Conservation (phyloP, 2,113 vertebrate species). For the Antechinus flavipes region DNA sequence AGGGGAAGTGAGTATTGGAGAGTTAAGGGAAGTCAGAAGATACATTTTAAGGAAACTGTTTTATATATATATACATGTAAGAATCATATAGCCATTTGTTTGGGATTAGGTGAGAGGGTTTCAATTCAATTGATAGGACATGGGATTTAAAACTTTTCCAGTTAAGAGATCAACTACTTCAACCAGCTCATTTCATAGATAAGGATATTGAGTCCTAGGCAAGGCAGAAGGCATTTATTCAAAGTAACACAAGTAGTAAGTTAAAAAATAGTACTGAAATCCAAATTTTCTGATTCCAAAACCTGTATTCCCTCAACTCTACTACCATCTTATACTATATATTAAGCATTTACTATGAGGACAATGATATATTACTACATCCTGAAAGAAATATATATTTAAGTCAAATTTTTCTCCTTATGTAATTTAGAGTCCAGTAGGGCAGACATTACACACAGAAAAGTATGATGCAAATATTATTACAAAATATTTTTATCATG, state of each 20-base stretch:
- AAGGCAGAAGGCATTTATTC: background rate
- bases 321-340: conserved; percentile 23
- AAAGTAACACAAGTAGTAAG: background rate
- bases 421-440: background rate
- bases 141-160: background rate
- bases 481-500: background rate
- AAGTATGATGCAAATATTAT: background rate
- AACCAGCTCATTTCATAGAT: background rate
- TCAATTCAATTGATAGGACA: conserved; percentile 35
- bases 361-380: background rate
- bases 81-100: background rate
- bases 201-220: background rate
- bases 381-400: background rate
- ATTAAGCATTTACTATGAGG: background rate
- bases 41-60: background rate
- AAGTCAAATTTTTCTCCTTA: background rate
- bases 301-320: background rate
- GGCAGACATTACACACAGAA: background rate
- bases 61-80: background rate
- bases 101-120: background rate
- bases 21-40: background rate
- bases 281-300: background rate
- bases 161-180: background rate
- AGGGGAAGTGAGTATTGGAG: background rate
- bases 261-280: background rate